Evolutionary conservation across 2,888 invertebrate genomes (phyloP), one percentile per base, ranked within the genome.

Genomic region (Physocephala rufipes): DNA sequence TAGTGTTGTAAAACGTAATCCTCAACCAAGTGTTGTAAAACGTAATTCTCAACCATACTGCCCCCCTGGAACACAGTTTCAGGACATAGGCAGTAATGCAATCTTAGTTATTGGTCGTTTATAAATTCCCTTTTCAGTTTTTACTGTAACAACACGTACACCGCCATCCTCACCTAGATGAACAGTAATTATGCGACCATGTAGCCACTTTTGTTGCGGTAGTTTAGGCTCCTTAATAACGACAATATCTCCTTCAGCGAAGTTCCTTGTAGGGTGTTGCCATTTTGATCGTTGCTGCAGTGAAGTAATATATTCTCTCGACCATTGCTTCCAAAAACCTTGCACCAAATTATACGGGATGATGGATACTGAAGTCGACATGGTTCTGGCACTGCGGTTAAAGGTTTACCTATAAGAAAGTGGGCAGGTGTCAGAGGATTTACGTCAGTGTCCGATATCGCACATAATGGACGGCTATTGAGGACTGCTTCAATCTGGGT

Each of bases 261-360:
- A 26, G 24, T 70, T 73, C 0, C 69, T 30, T 58, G 67, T 28
- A 28, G 1, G 1, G 0, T 43, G 24, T 2, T 4, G n/a, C 70
- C 64, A 73, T 19, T 73, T 71, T 4, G 70, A 53, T 0, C 65
- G 67, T 12, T 71, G 63, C 53, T 73, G 73, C 1, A 73, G 45
- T 0, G 73, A 73, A 1, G 71, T 67, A 7, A 70, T 9, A 21
- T 73, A 70, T 59, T 70, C 67, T 1, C 2, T 21, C 1, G 70
- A 66, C 74, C 75, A 76, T 24, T 72, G 64, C 15, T 70, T 73
- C 75, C 74, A 76, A 45, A 76, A 76, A 15, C 63, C 69, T 64
- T 74, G 72, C 26, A 51, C 62, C 68, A 73, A 66, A 36, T 30
- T 62, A 58, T 73, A 71, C 63, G 16, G 15, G 21, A 65, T 51